Base-by-base conservation (phyloP, 2,888 invertebrate species). In the Eristalis intricaria region DNA sequence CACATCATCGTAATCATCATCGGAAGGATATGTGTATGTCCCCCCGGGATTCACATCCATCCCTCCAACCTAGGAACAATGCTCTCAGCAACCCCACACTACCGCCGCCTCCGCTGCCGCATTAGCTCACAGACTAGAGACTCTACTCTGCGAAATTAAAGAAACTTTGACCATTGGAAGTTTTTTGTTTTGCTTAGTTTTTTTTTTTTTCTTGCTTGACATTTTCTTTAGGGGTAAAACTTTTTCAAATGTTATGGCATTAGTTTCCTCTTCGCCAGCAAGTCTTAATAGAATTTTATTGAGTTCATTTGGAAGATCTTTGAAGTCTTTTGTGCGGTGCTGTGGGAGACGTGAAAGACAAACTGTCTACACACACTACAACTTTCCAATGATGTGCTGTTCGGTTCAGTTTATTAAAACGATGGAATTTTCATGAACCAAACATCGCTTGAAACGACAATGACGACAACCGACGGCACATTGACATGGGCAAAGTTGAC, bases 391-490 rank as follows among this genome's bases (percentile, higher is more conserved):
- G 68, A 81, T 70, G 63, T 83, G 50, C 76, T 71, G 87, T 87
- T 87, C 84, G 80, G 68, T 87, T 65, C 71, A 76, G 87, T 87
- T 87, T 87, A 87, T 87, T 87, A 87, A 84, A 84, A 87, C 76
- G 87, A 84, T 68, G 61, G 68, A 79, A 73, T 84, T 79, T 79
- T 79, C 74, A 84, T 79, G 84, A 79, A 84, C 74, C 70, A 66
- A 76, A 60, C 65, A 75, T 75, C 58, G 70, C 29, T 66, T 61
- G 68, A 5, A 23, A 38, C 13, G 43, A 43, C 23, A 38, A 76
- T 7, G 32, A 32, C 32, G 10, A 32, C 32, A 10, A 32, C 32
- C 32, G 32, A 10, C 32, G 32, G 32, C 32, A 32, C 38, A 56
- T 38, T 38, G 69, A 61, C 60, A 19, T 19, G 50, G 71, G 64